These are phyloP conservation scores for Potamilus streckersoni DNA, from an alignment of 1,140 invertebrate genomes.

Conservation along the genomic window DNA sequence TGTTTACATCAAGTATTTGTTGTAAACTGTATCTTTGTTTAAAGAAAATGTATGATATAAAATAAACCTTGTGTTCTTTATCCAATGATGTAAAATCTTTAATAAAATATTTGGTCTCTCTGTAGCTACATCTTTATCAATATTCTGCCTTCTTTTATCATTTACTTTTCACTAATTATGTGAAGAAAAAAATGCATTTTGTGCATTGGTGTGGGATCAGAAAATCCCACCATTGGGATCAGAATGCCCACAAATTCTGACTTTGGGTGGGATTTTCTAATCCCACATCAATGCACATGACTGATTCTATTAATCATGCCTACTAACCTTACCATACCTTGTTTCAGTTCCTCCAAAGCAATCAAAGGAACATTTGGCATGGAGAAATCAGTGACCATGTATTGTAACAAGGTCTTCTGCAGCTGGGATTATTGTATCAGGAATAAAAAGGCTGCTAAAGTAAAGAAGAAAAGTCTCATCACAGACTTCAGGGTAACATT, in stretches of 20 bases:
- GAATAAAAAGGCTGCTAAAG: constrained; percentile 73
- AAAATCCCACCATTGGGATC: no score
- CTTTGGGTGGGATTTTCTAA: background rate
- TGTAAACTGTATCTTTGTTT: no score
- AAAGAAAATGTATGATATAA: no score
- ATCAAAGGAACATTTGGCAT: constrained; percentile 54
- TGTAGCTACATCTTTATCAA: no score
- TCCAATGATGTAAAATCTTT: no score
- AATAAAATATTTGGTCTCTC: no score
- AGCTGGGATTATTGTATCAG: constrained; percentile 82
- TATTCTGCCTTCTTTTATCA: constrained; percentile 2
- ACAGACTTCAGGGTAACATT: constrained; percentile 76
- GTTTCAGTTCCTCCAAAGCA: constrained; percentile 66
- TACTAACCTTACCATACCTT: background rate
- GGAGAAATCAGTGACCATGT: constrained; percentile 34
- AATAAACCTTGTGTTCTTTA: no score
- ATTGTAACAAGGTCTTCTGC: constrained; percentile 76
- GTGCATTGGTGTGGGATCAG: no score
- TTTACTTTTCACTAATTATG: background rate
- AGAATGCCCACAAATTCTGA: constrained; percentile 23
- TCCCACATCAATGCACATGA: background rate
- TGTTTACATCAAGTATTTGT: no score
- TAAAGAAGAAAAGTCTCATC: constrained; percentile 74
- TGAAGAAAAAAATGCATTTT: no score
- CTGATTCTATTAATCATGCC: background rate